Base-by-base conservation (phyloP, 2,888 invertebrate species). In the Caenorhabditis sulstoni region DNA sequence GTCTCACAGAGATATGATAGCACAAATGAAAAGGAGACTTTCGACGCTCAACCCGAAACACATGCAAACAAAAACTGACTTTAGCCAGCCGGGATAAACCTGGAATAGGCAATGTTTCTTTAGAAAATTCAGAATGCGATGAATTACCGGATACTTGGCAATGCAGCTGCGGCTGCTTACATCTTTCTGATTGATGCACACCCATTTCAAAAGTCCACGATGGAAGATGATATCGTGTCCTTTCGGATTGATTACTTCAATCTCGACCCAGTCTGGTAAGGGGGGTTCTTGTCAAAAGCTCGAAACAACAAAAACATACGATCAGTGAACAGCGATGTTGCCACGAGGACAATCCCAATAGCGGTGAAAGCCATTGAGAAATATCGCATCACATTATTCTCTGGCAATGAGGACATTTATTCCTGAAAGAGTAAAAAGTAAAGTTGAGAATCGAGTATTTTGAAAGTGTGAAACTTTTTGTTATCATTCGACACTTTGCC, bases 21-120 rank as follows among this genome's bases (percentile, higher is more conserved):
- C 50, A 14, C 52, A 50, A 11, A 79, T 50, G 12, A 57, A 45
- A 3, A 67, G 47, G 1, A 79, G 22, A 64, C 62, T 62, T 18
- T 73, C 64, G n/a, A 61, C 22, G 3, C 62, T 73, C 12, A 79
- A 20, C 18, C 73, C 58, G 5, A 67, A 45, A 49, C 79, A 79
- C 67, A 79, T 73, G 39, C 79, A 79, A 3, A 58, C 16, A 16
- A 79, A 79, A 14, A 79, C 79, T 16, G 73, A 79, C 52, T 73
- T 73, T 5, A 79, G 49, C 79, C 79, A 79, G 8, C 79, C 73
- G 3, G 79, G 79, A 22, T 50, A 78, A 0, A 73, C 5, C 78
- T 78, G 49, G 45, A 77, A 76, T 14, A 39, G 16, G 18, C 0
- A 16, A 49, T 4, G 23, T 20, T 49, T 22, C n/a, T 3, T 37